Conservation (phyloP, 64 coral and sea anemone genomes). For the Pocillopora verrucosa region DNA sequence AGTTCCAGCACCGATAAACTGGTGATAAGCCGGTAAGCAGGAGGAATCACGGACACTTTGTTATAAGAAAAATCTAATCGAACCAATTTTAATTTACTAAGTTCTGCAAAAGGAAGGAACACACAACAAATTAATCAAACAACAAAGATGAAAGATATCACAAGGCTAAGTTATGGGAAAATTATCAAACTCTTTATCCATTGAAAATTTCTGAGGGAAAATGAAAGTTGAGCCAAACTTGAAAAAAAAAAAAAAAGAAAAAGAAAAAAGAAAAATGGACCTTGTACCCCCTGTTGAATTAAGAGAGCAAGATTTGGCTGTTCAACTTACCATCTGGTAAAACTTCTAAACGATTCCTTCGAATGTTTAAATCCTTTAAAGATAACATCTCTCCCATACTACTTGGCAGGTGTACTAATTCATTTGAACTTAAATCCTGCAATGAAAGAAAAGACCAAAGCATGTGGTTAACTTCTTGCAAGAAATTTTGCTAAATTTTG, state of each 20-base stretch:
- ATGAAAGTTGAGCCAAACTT: too few relatives aligned
- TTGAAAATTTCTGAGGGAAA: too few relatives aligned
- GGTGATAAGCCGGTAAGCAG: constrained; percentile 90
- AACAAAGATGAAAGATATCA: background rate
- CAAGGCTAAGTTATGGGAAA: too few relatives aligned
- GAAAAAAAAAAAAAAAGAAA: too few relatives aligned
- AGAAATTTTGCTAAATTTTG: background rate
- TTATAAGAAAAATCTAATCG: constrained; percentile 99
- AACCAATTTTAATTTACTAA: constrained; percentile 99
- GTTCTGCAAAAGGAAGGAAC: constrained; percentile 82
- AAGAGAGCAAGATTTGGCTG: too few relatives aligned
- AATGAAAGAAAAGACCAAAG: constrained; percentile 11
- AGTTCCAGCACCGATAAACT: constrained; percentile 85
- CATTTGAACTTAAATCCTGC: constrained; percentile 99
- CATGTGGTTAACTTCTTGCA: background rate
- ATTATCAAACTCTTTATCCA: too few relatives aligned
- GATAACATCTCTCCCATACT: constrained; percentile 98
- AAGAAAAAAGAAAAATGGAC: too few relatives aligned
- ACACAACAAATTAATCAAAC: background rate
- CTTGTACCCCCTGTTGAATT: too few relatives aligned
- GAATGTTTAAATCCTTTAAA: constrained; percentile 92
- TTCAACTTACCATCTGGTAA: constrained; percentile 93
- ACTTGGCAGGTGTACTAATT: constrained; percentile 84
- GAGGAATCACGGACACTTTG: constrained; percentile 94
- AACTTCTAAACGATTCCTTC: constrained; percentile 89